Evolutionary conservation across 64 coral and sea anemone species (phyloP).

Genomic region (Montipora capricornis): DNA sequence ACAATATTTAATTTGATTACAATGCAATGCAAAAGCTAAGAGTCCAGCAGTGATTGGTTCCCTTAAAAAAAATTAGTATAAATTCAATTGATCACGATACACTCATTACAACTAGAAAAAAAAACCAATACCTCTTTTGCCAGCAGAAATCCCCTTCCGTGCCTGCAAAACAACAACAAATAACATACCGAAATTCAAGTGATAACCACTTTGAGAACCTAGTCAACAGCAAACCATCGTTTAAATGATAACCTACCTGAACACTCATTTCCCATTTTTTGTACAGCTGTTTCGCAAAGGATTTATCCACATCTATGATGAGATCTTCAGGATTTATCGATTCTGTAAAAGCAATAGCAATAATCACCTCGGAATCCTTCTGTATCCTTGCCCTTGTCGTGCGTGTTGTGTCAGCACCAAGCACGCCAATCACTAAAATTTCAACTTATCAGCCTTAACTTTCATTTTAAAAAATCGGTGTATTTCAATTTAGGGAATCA

Average conservation of each 20-base stretch:
- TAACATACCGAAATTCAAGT: background rate
- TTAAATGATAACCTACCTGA: conserved; percentile 49
- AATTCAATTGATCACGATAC: no score
- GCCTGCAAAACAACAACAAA: background rate
- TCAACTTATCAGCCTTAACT: no score
- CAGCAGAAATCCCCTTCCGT: conserved; percentile 34
- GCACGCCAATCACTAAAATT: no score
- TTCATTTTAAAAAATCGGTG: no score
- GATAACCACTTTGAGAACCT: background rate
- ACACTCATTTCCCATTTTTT: conserved; percentile 75
- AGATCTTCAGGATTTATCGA: conserved; percentile 73
- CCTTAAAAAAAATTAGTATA: no score
- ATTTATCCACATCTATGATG: conserved; percentile 68
- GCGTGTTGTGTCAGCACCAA: no score
- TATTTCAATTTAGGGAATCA: no score
- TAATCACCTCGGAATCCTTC: background rate
- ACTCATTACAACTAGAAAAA: background rate
- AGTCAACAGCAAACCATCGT: background rate
- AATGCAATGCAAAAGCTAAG: no score
- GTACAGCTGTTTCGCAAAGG: conserved; percentile 77
- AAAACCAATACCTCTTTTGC: background rate
- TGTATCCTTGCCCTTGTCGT: background rate
- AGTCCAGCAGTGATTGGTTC: no score
- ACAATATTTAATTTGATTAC: no score
- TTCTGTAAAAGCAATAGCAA: conserved; percentile 48